Evolutionary conservation across 1,140 invertebrate species (phyloP).

Genomic region (Drosophila albomicans): DNA sequence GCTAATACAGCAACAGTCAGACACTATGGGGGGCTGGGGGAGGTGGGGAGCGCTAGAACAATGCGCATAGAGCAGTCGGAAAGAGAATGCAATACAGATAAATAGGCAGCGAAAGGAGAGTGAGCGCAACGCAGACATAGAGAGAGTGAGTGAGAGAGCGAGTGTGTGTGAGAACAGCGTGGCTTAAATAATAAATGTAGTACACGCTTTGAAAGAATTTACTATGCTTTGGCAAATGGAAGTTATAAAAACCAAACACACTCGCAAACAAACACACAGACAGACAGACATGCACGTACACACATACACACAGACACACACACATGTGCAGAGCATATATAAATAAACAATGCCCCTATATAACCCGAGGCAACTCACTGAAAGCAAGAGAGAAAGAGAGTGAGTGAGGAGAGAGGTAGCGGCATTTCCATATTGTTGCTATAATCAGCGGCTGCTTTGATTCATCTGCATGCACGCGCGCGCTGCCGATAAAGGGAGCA

Average conservation of each 20-base stretch:
- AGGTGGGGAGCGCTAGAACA: slow-evolving; percentile 42
- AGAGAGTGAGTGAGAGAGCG: not conserved
- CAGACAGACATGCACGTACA: slow-evolving; percentile 1
- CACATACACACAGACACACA: slow-evolving; percentile 32
- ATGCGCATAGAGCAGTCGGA: slow-evolving; percentile 37
- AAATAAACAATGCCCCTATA: slow-evolving; percentile 79
- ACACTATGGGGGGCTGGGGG: slow-evolving; percentile 9
- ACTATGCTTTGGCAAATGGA: slow-evolving; percentile 79
- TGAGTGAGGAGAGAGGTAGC: slow-evolving; percentile 24
- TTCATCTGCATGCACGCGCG: slow-evolving; percentile 73
- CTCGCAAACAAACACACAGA: slow-evolving; percentile 31
- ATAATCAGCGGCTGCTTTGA: slow-evolving; percentile 80
- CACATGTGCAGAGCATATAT: slow-evolving; percentile 61
- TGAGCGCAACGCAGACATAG: not conserved
- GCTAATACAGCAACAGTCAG: slow-evolving; percentile 52
- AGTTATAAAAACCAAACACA: slow-evolving; percentile 76
- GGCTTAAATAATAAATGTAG: slow-evolving; percentile 81
- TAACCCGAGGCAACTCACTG: slow-evolving; percentile 42
- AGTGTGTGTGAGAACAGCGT: slow-evolving; percentile 43
- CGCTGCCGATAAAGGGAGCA: slow-evolving; percentile 30
- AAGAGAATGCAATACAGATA: slow-evolving; percentile 9
- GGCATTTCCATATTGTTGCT: slow-evolving; percentile 80
- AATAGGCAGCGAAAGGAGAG: not conserved
- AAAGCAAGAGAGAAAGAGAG: slow-evolving; percentile 13
- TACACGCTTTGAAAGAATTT: slow-evolving; percentile 81